Base-by-base conservation (phyloP, 2,888 invertebrate species). In the Acronicta alni region DNA sequence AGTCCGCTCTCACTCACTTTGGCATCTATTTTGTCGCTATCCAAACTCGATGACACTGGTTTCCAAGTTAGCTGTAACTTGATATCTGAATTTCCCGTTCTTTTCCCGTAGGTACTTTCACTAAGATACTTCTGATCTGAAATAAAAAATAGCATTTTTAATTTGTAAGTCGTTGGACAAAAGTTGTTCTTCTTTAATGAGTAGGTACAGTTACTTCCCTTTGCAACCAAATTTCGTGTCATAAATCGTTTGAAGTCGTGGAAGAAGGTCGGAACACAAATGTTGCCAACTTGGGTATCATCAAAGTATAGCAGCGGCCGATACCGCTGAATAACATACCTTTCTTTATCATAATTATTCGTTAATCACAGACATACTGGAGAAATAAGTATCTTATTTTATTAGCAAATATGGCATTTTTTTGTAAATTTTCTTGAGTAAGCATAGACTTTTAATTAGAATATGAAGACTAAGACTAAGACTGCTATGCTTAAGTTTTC, bases 181-280 rank as follows among this genome's bases (percentile, higher is more conserved):
- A 65, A 65, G 46, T 56, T 56, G 55, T 52, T 59, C 42, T 18
- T 53, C 49, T 46, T 60, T 51, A 57, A 65, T 60, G 59, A 59
- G 56, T n/a, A n/a, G n/a, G n/a, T 44, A 49, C 15, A 52, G 53
- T 58, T 59, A 59, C 48, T 56, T 53, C 32, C 43, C 30, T 30
- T 49, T 18, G 35, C 41, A 57, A 53, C 39, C 35, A 45, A 65
- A 53, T 49, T 51, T 42, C 30, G 20, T 15, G 20, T 14, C 20
- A 47, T 38, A 47, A 48, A 48, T 48, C 23, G 48, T 48, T 48
- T 39, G 26, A 16, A 48, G 26, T 48, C 16, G 23, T 48, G n/a
- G n/a, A 9, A 37, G 17, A 41, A 41, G 39, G 39, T 49, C 26
- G 39, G 30, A 18, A 30, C 18, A 41, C 17, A 17, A 49, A 39